Evolutionary conservation across 2,888 invertebrate genomes (phyloP).

Genomic region (Agonopterix arenella): DNA sequence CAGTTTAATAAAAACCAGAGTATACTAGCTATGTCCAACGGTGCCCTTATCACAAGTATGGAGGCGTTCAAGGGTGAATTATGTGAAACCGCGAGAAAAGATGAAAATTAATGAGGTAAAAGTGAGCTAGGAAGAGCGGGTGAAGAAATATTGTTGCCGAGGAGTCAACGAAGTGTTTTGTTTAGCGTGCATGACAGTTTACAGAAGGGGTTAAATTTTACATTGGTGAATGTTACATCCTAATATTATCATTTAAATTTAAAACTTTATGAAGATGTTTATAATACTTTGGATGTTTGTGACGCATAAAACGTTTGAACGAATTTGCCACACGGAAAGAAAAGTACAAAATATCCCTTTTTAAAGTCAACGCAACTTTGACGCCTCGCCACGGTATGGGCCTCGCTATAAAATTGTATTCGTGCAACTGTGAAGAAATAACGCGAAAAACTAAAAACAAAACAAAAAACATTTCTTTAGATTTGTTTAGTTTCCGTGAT

Average conservation of each 20-base stretch:
- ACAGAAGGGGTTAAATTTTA: neutral
- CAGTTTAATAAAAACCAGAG: slow-evolving; percentile 39
- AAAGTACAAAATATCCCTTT: too few species aligned
- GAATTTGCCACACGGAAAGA: too few species aligned
- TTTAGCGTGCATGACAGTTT: neutral
- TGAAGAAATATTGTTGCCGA: too few species aligned
- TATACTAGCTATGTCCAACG: neutral
- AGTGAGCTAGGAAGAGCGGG: slow-evolving; percentile 33
- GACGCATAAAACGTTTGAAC: too few species aligned
- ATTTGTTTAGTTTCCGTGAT: neutral
- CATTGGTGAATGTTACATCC: neutral
- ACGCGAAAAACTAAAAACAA: neutral
- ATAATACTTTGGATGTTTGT: neutral
- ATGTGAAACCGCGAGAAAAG: slow-evolving; percentile 58
- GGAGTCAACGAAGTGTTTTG: neutral
- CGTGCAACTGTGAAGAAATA: too few species aligned
- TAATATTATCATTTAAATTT: neutral
- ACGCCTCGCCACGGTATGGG: too few species aligned
- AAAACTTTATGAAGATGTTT: neutral
- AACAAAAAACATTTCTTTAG: neutral
- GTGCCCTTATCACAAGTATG: slow-evolving; percentile 67
- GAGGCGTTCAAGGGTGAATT: slow-evolving; percentile 72
- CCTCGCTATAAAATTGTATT: too few species aligned
- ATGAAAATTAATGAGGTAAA: slow-evolving; percentile 76
- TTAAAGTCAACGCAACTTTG: too few species aligned